Conservation (phyloP, 2,113 vertebrate species). For the Oxyruncus cristatus region DNA sequence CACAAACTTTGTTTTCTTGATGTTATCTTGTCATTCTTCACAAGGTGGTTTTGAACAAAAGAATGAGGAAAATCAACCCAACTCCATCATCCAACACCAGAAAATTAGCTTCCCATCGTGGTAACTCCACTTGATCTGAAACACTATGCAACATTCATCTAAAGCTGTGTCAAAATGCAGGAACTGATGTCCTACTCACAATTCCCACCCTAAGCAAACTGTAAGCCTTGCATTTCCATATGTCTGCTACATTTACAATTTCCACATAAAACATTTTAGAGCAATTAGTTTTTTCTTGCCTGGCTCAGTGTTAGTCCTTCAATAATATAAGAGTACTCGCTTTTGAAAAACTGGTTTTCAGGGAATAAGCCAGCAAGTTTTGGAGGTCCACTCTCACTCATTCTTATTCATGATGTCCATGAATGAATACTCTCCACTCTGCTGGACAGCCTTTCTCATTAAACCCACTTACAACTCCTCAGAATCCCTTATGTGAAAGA, state of each 20-base stretch:
- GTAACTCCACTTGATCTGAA: not conserved
- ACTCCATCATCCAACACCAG: not conserved
- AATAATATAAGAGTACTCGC: not conserved
- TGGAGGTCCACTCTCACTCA: not conserved
- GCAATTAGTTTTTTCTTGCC: not conserved
- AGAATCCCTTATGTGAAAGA: not conserved
- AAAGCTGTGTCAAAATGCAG: not conserved
- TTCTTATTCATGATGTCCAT: not conserved
- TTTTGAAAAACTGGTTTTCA: not conserved
- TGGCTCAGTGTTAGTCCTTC: not conserved
- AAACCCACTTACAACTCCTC: not conserved
- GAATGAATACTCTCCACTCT: not conserved
- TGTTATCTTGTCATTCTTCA: not conserved
- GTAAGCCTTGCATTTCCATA: not conserved
- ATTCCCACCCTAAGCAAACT: constrained; percentile 16
- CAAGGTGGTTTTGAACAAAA: not conserved
- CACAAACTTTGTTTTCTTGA: not conserved
- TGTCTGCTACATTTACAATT: not conserved
- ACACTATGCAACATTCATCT: not conserved
- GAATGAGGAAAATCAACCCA: not conserved
- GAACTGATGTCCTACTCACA: not conserved
- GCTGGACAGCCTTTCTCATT: not conserved
- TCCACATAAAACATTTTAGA: not conserved
- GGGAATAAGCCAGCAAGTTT: not conserved
- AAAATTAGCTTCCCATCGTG: not conserved